These are phyloP conservation scores for Mus musculus DNA, from an alignment of 2,113 vertebrate genomes.

Conservation along the genomic window GRCm39 chr12:10923501-10924000, in stretches of 20 bases:
- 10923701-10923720: no score
- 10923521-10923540: background rate
- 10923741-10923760: background rate
- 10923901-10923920: background rate
- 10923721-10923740: background rate
- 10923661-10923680: background rate
- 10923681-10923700: background rate
- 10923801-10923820: background rate
- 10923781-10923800: background rate
- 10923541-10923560: background rate
- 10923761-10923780: background rate
- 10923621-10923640: background rate
- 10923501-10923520: background rate
- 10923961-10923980: background rate
- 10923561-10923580: background rate
- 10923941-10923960: background rate
- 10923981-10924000: background rate
- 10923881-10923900: background rate
- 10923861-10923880: background rate
- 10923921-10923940: background rate
- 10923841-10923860: background rate
- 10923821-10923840: background rate
- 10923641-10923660: background rate
- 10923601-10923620: accelerated
- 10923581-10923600: no score